Evolutionary conservation across 1,140 invertebrate species (phyloP).

Genomic region (Papilio dardanus): DNA sequence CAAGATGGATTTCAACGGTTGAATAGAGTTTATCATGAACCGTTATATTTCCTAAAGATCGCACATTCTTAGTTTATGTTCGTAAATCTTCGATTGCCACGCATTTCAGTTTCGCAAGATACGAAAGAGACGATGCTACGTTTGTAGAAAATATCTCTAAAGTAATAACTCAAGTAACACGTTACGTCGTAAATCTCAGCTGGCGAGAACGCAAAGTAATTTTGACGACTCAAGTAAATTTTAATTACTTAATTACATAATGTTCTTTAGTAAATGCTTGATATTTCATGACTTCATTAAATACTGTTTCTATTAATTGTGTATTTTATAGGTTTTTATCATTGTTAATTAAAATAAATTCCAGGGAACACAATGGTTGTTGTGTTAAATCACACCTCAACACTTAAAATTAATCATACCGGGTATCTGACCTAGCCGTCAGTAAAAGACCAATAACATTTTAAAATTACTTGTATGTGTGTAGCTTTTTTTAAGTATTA

Average conservation of each 20-base stretch:
- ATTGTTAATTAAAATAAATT: no score
- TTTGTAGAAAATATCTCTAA: neutral
- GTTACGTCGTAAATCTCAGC: constrained; percentile 4
- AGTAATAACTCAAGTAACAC: neutral
- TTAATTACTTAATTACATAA: constrained; percentile 21
- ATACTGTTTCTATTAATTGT: neutral
- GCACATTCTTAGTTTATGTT: neutral
- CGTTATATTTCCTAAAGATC: neutral
- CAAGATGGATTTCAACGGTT: no score
- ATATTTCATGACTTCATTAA: neutral
- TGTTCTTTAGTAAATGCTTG: neutral
- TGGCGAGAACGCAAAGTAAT: neutral
- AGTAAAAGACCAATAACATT: no score
- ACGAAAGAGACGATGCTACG: neutral
- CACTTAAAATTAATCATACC: no score
- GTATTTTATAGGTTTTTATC: no score
- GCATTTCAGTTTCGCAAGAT: neutral
- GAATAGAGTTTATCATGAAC: neutral
- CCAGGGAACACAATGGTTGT: no score
- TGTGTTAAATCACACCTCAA: no score
- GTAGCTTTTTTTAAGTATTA: no score
- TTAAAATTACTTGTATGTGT: no score
- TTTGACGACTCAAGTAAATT: constrained; percentile 8
- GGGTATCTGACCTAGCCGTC: no score
- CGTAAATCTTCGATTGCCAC: neutral